phyloP scores from a whole-genome alignment of 2,113 vertebrate genomes.

The Nematolebias whitei region DNA sequence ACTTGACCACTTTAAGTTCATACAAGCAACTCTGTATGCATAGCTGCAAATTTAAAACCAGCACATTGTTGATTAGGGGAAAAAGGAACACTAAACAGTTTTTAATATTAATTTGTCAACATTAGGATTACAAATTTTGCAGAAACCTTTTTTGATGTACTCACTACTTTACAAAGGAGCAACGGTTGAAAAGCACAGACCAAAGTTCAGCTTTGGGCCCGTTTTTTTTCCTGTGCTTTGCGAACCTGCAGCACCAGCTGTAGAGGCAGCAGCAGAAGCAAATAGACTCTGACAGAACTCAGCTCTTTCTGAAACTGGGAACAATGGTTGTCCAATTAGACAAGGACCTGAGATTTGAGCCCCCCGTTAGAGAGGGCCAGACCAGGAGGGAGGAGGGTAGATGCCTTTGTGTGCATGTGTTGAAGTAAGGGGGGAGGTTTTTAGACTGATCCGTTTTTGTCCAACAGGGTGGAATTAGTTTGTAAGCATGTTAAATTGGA shows the following conservation, averaged over 20 bases:
- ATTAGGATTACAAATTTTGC: background rate
- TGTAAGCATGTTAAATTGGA: background rate
- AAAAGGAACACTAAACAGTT: background rate
- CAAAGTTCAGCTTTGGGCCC: background rate
- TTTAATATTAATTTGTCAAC: background rate
- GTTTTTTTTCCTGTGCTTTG: background rate
- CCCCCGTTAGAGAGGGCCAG: constrained; percentile 19
- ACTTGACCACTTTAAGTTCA: background rate
- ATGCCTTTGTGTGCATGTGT: constrained; percentile 36
- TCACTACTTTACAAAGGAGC: background rate
- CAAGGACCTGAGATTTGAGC: constrained; percentile 56
- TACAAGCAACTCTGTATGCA: background rate
- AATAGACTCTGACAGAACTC: constrained; percentile 58
- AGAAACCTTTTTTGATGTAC: background rate
- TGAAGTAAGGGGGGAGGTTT: constrained; percentile 26
- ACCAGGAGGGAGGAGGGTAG: constrained; percentile 6
- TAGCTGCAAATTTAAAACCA: background rate
- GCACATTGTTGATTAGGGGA: background rate
- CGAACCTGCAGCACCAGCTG: constrained; percentile 30
- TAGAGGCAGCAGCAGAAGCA: constrained; percentile 9
- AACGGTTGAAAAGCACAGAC: background rate
- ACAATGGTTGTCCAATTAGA: constrained; percentile 65
- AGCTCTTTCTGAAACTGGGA: constrained; percentile 53
- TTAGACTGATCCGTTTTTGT: constrained; percentile 22
- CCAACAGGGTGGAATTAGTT: constrained; percentile 10